Base-by-base conservation (phyloP, 2,888 invertebrate species). In the Meteorus cinctellus region DNA sequence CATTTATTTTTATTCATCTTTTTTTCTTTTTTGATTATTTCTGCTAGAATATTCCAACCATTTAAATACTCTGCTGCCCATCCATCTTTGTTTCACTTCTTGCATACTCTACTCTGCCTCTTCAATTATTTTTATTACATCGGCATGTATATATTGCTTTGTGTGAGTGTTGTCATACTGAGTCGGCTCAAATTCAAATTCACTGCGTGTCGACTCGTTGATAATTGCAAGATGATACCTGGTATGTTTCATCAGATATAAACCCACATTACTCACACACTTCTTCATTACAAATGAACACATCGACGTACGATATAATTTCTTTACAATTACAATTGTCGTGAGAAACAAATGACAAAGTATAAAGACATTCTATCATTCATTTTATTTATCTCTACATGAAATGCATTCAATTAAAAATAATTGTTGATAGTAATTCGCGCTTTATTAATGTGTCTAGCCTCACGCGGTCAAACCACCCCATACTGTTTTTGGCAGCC, bases 141-240 rank as follows among this genome's bases (percentile, higher is more conserved):
- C 29, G 12, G 10, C 55, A 36, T 31, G 34, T 34, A 41, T 41
- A 41, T 41, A 1, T 41, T 41, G 41, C 12, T 41, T 41, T 41
- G 34, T 41, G 12, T 41, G 41, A 12, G 48, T 66, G 66, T 75
- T 59, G 68, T 68, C 36, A 69, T 69, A 72, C 69, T 45, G 59
- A 75, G 71, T 59, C 72, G 72, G 68, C 68, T 76, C 76, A 29
- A 73, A 76, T 76, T 72, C 29, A 76, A 72, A 66, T 60, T 72
- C 62, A 55, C 48, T 72, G 62, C 68, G 55, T 66, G 73, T 45
- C 67, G 73, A 59, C 66, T 71, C 36, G 31, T 55, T 76, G 76
- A 76, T 76, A 76, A 76, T 31, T 36, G 76, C 51, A 76, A 76
- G 71, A 72, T 59, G 76, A 76, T 68, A 76, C 76, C 68, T 65